Base-by-base conservation (phyloP, 1,140 invertebrate species). In the Galleria mellonella region DNA sequence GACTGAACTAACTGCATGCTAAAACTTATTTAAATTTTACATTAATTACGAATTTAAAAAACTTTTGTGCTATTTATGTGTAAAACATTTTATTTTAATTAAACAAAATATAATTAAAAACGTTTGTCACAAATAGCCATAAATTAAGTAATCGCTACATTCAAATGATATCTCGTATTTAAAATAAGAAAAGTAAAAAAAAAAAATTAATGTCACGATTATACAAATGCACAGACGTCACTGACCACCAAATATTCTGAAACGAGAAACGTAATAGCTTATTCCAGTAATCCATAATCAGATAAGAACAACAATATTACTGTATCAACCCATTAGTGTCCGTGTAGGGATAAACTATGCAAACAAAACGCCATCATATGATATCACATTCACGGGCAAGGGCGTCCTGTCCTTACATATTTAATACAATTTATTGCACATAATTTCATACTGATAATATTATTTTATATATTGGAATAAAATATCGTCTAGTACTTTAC, bases 311-410 rank as follows among this genome's bases (percentile, higher is more conserved):
- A 54, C 51, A 56, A 56, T 51, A 55, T 51, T 47, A 31, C 38
- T 51, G 14, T 62, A 66, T 66, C 62, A 48, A 13, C 12, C 62
- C 62, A 66, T 66, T 66, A 66, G 48, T 8, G 43, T n/a, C 32
- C 13, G 37, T 51, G 43, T 46, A 12, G 43, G 42, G 55, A 62
- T 65, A 60, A 57, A 28, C 33, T 52, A 17, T 12, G 32, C 51
- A 67, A 60, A 67, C 44, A 66, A n/a, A 32, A 12, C 23, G 32
- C 33, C 29, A 38, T 37, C 41, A 17, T 17, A 43, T 30, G 12
- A 17, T 41, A 29, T 40, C 17, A 10, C 48, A 51, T 61, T 61
- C 53, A 61, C 23, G 53, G 58, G 23, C 50, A 61, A 53, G 58
- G 53, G 45, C 50, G 44, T 23, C 6, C 17, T 23, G 17, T 23